phyloP scores from a whole-genome alignment of 2,797 vertebrate species.

The Scolopax bukidnonensis region DNA sequence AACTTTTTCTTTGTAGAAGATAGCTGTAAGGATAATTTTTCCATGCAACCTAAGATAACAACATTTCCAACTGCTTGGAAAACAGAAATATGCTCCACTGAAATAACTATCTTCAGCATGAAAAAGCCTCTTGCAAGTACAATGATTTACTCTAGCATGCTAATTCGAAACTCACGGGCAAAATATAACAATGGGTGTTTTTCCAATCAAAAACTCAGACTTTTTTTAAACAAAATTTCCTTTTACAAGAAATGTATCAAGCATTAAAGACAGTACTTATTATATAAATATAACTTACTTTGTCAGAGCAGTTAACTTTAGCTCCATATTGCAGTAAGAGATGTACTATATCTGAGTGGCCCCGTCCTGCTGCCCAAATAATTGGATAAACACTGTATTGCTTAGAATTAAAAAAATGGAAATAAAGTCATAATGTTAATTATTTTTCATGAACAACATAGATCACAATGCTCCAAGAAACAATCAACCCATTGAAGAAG shows the following conservation, averaged over 20 bases:
- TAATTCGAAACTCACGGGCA: neutral
- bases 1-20: neutral
- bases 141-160: neutral
- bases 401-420: constrained; percentile 65
- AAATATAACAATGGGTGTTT: neutral
- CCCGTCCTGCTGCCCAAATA: constrained; percentile 97
- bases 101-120: neutral
- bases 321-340: constrained; percentile 88
- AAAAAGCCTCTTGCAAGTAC: neutral
- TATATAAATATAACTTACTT: constrained; percentile 78
- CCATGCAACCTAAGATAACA: neutral
- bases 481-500: neutral
- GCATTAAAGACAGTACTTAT: neutral
- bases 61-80: neutral
- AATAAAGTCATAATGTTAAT: neutral
- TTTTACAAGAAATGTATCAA: neutral
- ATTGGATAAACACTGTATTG: constrained; percentile 98
- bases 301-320: constrained; percentile 98
- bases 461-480: neutral
- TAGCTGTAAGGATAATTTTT: neutral
- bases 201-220: neutral
- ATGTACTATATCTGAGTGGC: constrained; percentile 90
- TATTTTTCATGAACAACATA: neutral
- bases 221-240: neutral
- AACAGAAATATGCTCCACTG: neutral